Conservation (phyloP, 2,113 vertebrate genomes). For the Grammomys dolichurus region DNA sequence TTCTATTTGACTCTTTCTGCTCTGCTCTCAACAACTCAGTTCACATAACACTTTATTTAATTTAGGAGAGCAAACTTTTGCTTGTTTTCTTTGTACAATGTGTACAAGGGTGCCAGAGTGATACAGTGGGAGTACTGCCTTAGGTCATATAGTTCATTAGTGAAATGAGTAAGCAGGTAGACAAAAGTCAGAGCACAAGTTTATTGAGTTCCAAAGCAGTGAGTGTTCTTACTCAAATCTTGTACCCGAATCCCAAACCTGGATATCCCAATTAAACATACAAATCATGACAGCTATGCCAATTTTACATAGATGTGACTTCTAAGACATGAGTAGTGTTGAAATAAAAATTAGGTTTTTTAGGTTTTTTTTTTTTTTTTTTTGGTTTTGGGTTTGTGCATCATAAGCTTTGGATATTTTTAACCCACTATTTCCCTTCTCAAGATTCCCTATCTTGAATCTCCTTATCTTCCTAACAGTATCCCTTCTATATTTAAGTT, state of each 20-base stretch:
- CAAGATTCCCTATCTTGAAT: background rate
- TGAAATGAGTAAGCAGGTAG: background rate
- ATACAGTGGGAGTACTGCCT: accelerated
- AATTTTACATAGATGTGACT: accelerated
- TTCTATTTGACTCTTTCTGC: background rate
- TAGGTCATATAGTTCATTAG: background rate
- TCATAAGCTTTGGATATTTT: no score
- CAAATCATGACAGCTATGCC: background rate
- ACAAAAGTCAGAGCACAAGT: background rate
- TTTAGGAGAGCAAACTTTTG: accelerated
- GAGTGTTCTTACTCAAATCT: background rate
- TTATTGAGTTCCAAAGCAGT: background rate
- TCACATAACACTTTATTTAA: accelerated
- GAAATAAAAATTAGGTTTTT: background rate
- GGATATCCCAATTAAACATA: background rate
- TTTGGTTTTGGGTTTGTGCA: background rate
- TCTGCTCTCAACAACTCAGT: background rate
- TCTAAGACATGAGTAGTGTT: background rate
- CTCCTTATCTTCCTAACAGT: background rate
- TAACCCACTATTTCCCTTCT: no score
- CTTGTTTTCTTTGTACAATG: background rate
- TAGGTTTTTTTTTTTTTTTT: background rate
- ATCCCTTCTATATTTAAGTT: no score
- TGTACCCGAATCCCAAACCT: background rate
- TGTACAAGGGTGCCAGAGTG: background rate